A percentile compares a stretch with the other conserved stretches of the same genome.
phyloP scores from a whole-genome alignment of 64 coral and sea anemone species.

The Montipora cactus region DNA sequence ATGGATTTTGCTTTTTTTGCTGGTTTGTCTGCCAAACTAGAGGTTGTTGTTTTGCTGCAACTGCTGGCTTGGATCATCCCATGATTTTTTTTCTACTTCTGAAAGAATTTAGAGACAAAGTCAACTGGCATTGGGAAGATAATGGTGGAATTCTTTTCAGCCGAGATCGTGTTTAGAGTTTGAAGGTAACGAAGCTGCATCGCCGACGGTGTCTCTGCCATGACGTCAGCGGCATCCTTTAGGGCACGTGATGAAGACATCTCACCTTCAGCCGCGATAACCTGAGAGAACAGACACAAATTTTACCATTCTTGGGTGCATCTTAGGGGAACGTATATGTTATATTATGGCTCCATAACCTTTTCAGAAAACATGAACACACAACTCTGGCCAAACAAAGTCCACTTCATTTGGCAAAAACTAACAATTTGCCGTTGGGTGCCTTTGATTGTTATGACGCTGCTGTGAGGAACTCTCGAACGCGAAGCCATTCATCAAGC shows the following conservation, averaged over 20 bases:
- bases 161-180: conserved; percentile 85
- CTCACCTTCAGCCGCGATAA: conserved; percentile 88
- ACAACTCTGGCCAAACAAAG: too few species aligned
- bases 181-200: conserved; percentile 92
- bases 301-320: too few species aligned
- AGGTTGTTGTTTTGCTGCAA: neutral
- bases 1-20: neutral
- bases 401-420: too few species aligned
- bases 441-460: too few species aligned
- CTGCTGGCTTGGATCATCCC: neutral
- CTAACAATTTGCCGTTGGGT: too few species aligned
- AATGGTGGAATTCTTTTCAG: conserved; percentile 92
- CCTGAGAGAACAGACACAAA: conserved; percentile 19
- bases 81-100: neutral
- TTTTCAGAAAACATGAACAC: too few species aligned
- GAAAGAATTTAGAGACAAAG: conserved; percentile 56
- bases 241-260: conserved; percentile 79
- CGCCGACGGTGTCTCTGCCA: conserved; percentile 77
- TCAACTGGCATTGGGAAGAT: conserved; percentile 89
- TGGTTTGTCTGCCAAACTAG: neutral
- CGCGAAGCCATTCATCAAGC: too few species aligned
- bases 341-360: too few species aligned
- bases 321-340: too few species aligned
- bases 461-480: too few species aligned
- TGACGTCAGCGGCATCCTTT: conserved; percentile 88